Evolutionary conservation across 1,140 invertebrate genomes (phyloP).

Genomic region (Proctacanthus coquilletti): DNA sequence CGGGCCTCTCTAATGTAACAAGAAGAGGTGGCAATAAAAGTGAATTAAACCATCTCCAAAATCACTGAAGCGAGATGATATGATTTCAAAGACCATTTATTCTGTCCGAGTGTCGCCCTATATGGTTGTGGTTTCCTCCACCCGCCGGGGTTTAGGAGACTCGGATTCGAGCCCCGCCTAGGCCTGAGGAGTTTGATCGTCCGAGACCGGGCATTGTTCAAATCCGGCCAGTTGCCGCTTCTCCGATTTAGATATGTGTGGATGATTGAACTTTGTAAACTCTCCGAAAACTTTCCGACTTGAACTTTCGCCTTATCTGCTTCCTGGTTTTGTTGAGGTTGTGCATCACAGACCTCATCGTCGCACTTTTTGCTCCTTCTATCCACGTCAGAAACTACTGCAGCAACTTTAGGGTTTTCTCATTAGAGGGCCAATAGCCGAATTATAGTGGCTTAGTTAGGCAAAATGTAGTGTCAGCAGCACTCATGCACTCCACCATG

Average conservation of each 20-base stretch:
- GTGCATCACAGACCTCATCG: too few relatives aligned
- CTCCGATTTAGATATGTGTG: background rate
- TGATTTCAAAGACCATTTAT: conserved; percentile 1
- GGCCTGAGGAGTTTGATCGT: background rate
- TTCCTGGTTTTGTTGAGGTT: too few relatives aligned
- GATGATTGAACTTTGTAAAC: background rate
- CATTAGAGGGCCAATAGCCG: too few relatives aligned
- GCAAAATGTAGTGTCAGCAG: too few relatives aligned
- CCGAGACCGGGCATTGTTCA: background rate
- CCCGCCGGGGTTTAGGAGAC: background rate
- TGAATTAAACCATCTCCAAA: background rate
- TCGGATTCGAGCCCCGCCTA: background rate
- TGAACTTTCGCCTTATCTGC: too few relatives aligned
- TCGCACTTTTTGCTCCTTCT: too few relatives aligned
- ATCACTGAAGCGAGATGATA: background rate
- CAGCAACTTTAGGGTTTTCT: too few relatives aligned
- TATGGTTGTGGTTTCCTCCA: background rate
- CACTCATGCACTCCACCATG: too few relatives aligned
- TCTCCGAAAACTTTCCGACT: background rate
- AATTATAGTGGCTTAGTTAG: too few relatives aligned
- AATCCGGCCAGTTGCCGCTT: background rate
- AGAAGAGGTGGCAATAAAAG: background rate
- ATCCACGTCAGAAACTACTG: too few relatives aligned
- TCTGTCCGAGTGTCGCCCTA: background rate
- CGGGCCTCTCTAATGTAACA: too few relatives aligned